Percentiles rank a stretch among this genome's conserved stretches.
Conservation (phyloP, 2,113 vertebrate genomes). For the Acrocephalus arundinaceus region DNA sequence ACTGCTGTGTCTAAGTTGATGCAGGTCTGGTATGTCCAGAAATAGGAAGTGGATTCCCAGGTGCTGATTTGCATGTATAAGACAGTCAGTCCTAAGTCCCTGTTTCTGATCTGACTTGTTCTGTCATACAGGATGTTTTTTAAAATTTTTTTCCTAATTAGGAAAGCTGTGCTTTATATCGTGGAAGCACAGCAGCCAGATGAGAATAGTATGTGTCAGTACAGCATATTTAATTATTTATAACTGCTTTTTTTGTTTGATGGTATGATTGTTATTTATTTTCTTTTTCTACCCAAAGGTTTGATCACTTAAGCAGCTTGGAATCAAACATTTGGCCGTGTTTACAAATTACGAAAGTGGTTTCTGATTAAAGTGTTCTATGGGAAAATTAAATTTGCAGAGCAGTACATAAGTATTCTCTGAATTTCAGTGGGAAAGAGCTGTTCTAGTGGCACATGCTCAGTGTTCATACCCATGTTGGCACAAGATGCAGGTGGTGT, state of each 20-base stretch:
- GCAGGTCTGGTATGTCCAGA: neutral
- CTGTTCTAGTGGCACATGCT: neutral
- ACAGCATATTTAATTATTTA: conserved; percentile 39
- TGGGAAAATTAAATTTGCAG: neutral
- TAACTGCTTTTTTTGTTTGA: conserved; percentile 11
- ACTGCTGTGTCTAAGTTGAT: neutral
- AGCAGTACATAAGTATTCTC: neutral
- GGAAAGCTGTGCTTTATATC: neutral
- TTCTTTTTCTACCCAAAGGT: neutral
- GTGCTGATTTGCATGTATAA: neutral
- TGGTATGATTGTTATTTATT: neutral
- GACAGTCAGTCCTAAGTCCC: neutral
- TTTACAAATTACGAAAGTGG: conserved; percentile 50
- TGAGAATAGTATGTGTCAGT: neutral
- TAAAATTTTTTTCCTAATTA: neutral
- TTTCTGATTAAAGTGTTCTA: conserved; percentile 17
- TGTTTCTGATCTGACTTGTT: neutral
- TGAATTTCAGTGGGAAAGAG: neutral
- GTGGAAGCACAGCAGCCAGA: neutral
- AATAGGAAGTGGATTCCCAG: neutral
- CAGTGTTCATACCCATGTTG: neutral
- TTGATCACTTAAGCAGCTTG: conserved; percentile 4
- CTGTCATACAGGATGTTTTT: neutral
- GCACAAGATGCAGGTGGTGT: neutral
- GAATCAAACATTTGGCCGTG: conserved; percentile 31